A percentile compares a stretch with the other conserved stretches of the same genome.
Conservation (phyloP, 2,113 vertebrate genomes). For the Semicossyphus pulcher region DNA sequence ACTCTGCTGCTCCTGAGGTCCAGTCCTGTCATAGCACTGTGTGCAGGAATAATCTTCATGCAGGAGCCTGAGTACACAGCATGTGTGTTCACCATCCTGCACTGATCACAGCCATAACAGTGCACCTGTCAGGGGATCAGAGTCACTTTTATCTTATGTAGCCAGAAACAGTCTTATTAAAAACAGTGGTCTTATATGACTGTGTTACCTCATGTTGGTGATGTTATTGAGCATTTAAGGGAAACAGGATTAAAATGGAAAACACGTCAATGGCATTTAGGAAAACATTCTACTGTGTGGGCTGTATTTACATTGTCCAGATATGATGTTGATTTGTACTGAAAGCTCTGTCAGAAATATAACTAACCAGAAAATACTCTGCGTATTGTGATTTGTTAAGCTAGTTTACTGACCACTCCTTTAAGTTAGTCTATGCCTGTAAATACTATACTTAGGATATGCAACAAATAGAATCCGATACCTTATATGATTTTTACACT, state of each 20-base stretch:
- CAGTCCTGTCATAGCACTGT: conserved; percentile 3
- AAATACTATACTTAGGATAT: too few relatives aligned
- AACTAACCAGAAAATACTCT: conserved; percentile 25
- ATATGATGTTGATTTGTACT: conserved; percentile 4
- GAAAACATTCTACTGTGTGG: background rate
- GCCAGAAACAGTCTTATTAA: background rate
- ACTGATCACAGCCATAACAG: background rate
- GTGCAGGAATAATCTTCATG: conserved; percentile 30
- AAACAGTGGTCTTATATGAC: background rate
- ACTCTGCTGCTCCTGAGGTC: conserved; percentile 2
- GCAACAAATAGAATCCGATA: too few relatives aligned
- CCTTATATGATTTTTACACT: background rate
- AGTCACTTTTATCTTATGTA: conserved; percentile 3
- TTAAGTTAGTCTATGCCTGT: too few relatives aligned
- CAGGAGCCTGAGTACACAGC: conserved; percentile 31
- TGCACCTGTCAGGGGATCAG: conserved; percentile 17
- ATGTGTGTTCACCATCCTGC: background rate
- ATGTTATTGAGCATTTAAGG: conserved; percentile 15
- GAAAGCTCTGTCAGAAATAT: conserved; percentile 36
- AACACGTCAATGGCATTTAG: background rate
- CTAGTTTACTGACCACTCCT: too few relatives aligned
- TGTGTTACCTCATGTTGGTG: conserved; percentile 28
- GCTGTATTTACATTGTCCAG: background rate
- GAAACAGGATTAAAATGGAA: conserved; percentile 6
- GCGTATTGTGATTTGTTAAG: background rate